Evolutionary conservation across 2,888 invertebrate genomes (phyloP).

Genomic region (Tiphia femorata): DNA sequence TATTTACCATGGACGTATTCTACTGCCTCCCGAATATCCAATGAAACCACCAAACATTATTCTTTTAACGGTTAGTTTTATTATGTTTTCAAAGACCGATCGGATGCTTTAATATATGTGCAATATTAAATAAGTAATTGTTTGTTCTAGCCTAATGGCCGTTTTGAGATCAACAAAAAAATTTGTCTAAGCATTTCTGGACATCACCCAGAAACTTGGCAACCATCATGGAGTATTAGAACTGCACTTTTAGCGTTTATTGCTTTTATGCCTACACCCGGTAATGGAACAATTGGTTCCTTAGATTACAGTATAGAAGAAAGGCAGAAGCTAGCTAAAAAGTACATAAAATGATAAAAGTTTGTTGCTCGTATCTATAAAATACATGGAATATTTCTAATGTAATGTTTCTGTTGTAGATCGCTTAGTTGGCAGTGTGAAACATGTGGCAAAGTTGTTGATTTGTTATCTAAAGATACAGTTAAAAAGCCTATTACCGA

Average conservation of each 20-base stretch:
- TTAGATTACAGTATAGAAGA: slow-evolving; percentile 90
- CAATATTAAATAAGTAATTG: not conserved
- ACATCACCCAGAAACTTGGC: slow-evolving; percentile 98
- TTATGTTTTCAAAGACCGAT: not conserved
- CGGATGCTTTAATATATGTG: not conserved
- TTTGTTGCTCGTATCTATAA: not conserved
- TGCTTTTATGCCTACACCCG: slow-evolving; percentile 94
- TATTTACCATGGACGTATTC: slow-evolving; percentile 91
- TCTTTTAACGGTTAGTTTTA: slow-evolving; percentile 80
- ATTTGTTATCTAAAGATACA: slow-evolving; percentile 69
- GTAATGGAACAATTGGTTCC: slow-evolving; percentile 91
- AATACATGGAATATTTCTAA: slow-evolving; percentile 4
- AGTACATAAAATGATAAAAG: slow-evolving; percentile 68
- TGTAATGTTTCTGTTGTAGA: slow-evolving; percentile 57
- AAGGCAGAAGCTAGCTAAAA: slow-evolving; percentile 82
- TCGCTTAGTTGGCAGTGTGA: slow-evolving; percentile 77
- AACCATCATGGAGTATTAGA: slow-evolving; percentile 96
- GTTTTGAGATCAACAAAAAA: slow-evolving; percentile 94
- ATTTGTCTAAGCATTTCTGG: slow-evolving; percentile 96
- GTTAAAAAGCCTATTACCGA: slow-evolving; percentile 68
- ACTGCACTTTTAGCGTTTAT: slow-evolving; percentile 93
- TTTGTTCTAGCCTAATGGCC: slow-evolving; percentile 83
- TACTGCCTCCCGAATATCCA: slow-evolving; percentile 93
- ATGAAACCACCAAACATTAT: slow-evolving; percentile 98
- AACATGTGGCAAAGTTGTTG: slow-evolving; percentile 74